Conservation (phyloP, 2,888 invertebrate species). For the Zygaena filipendulae region DNA sequence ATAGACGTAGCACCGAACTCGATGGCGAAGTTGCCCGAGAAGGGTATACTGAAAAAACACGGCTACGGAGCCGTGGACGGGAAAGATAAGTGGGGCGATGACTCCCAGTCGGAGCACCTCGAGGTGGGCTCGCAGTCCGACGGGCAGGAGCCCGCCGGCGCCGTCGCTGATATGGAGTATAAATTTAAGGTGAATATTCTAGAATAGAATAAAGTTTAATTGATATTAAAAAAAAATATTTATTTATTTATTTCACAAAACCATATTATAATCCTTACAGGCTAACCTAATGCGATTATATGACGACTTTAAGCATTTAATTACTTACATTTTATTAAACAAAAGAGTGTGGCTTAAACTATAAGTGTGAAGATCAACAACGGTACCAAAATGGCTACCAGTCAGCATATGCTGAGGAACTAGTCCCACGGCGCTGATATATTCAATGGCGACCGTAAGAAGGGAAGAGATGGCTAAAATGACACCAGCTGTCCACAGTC, state of each 20-base stretch:
- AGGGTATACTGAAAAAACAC: constrained; percentile 92
- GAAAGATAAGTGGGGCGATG: constrained; percentile 81
- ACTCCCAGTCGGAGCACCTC: constrained; percentile 77
- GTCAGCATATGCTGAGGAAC: too few species aligned
- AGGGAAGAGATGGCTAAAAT: too few species aligned
- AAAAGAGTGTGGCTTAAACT: too few species aligned
- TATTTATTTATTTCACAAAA: constrained; percentile 53
- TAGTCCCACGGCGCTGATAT: too few species aligned
- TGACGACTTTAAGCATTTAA: too few species aligned
- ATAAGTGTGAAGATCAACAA: too few species aligned
- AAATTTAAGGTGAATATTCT: constrained; percentile 83
- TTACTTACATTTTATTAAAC: too few species aligned
- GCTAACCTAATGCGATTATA: too few species aligned
- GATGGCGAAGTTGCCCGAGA: constrained; percentile 83
- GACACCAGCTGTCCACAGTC: too few species aligned
- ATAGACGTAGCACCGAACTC: constrained; percentile 83
- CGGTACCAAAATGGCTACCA: too few species aligned
- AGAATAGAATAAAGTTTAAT: constrained; percentile 63
- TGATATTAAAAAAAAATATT: neutral
- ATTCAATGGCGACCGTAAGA: too few species aligned
- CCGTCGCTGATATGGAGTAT: constrained; percentile 83
- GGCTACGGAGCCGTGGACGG: constrained; percentile 81
- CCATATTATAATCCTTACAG: too few species aligned
- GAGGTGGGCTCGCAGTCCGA: constrained; percentile 76
- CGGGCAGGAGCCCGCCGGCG: constrained; percentile 72